Base-by-base conservation (phyloP, 2,888 invertebrate genomes). In the Tinea semifulvella region DNA sequence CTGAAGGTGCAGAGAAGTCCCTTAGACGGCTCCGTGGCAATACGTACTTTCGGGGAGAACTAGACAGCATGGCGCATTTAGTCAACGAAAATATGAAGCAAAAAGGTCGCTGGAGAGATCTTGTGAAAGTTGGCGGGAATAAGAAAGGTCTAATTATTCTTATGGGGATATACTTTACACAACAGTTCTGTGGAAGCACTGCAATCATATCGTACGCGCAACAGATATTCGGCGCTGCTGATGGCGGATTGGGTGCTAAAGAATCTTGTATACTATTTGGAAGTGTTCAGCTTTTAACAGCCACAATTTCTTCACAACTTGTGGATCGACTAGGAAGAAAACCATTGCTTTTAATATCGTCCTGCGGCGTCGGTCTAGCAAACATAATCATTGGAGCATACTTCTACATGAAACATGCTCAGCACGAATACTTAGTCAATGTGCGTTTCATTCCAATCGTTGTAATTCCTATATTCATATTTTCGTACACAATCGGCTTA, bases 281-380 rank as follows among this genome's bases (percentile, higher is more conserved):
- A 1, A 61, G 75, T 0, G 82, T 82, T 7, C 85, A 84, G 51
- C 56, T 84, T 18, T 50, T 84, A 3, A 84, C 85, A 2, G 84
- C 85, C 11, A 79, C 82, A 6, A 68, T 83, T 48, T 84, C 85
- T 0, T 84, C 84, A 1, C 74, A 82, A 48, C 61, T 85, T 45
- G 84, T 85, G 3, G 89, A 89, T 58, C 75, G 83, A 44, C 60
- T 84, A 22, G 89, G 89, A 14, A 72, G 88, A 44, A 80, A 85
- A 48, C 82, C 84, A 0, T 68, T 89, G 3, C 68, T 89, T 19
- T 55, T 88, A 13, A 58, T 84, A 44, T 87, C 87, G 1, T 85
- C 87, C 0, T 63, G 82, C 19, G 72, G 84, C 6, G 83, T 85
- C 14, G 75, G 82, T 3, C 26, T 85, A 16, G 72, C 84, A 2